A percentile compares a stretch with the other conserved stretches of the same genome.
Conservation (phyloP, 92 coral and sea anemone genomes). For the Heliopora coerulea region DNA sequence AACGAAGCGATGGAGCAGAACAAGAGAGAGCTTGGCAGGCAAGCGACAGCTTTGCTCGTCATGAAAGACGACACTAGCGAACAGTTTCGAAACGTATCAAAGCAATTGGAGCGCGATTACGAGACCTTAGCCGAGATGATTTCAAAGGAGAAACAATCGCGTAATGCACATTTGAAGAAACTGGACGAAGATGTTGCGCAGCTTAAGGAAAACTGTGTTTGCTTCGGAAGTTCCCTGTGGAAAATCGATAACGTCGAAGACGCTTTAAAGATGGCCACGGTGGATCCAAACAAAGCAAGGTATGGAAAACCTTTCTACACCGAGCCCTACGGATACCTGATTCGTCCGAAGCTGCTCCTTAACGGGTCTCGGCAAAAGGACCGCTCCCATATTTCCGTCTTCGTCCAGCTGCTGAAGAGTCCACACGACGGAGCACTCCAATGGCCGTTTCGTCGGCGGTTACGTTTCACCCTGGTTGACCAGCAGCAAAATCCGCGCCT, state of each 20-base stretch:
- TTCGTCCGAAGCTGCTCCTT: constrained; percentile 20
- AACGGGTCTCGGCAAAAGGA: constrained; percentile 18
- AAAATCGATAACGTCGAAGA: constrained; percentile 2
- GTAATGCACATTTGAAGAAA: neutral
- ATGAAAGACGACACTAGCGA: constrained; percentile 21
- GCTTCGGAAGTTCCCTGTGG: constrained; percentile 3
- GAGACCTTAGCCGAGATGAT: constrained; percentile 7
- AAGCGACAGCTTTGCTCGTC: neutral
- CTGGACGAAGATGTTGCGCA: constrained; percentile 2
- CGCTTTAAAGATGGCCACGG: neutral
- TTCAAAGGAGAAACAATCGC: constrained; percentile 6
- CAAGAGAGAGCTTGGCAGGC: neutral
- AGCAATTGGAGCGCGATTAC: constrained; percentile 33
- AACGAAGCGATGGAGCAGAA: constrained; percentile 2
- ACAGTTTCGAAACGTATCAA: neutral
- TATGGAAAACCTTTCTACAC: neutral
- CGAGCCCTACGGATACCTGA: constrained; percentile 2
- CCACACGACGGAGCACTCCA: constrained; percentile 22
- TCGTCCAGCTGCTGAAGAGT: constrained; percentile 27
- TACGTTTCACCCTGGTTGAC: constrained; percentile 41
- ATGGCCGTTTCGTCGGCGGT: constrained; percentile 45
- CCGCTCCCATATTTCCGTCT: constrained; percentile 31
- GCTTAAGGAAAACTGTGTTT: neutral
- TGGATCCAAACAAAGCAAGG: neutral
- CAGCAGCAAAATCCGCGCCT: constrained; percentile 4